Percentiles rank a stretch among this genome's conserved stretches.
phyloP scores from a whole-genome alignment of 1,140 invertebrate species.

The Caenorhabditis brenneri region DNA sequence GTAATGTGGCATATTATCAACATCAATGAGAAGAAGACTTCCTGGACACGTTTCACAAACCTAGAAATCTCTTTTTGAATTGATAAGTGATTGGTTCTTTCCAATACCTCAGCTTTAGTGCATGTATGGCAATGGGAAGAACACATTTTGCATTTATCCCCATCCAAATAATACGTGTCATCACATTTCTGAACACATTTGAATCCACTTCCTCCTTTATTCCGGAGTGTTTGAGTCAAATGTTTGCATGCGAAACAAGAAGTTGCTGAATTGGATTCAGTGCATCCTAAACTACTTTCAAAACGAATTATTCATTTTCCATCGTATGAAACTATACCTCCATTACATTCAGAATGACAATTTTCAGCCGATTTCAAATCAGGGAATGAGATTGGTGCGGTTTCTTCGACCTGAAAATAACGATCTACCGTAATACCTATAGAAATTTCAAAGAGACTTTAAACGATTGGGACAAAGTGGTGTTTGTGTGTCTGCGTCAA shows the following conservation, averaged over 20 bases:
- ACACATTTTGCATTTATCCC: constrained; percentile 67
- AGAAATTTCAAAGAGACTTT: background rate
- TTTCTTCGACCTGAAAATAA: constrained; percentile 55
- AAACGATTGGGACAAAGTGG: background rate
- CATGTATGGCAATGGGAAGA: constrained; percentile 64
- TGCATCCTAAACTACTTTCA: constrained; percentile 36
- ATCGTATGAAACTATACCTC: constrained; percentile 59
- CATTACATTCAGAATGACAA: constrained; percentile 66
- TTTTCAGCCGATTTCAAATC: constrained; percentile 64
- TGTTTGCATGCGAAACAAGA: constrained; percentile 63
- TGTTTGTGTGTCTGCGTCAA: background rate
- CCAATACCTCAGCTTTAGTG: constrained; percentile 59
- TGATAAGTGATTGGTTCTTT: background rate
- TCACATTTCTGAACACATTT: constrained; percentile 66
- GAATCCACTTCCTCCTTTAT: constrained; percentile 66
- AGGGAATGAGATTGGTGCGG: constrained; percentile 59
- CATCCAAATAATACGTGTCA: constrained; percentile 66
- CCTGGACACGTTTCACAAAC: constrained; percentile 67
- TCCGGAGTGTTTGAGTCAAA: constrained; percentile 66
- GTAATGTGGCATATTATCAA: constrained; percentile 62
- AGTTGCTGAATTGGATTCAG: constrained; percentile 51
- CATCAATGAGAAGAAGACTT: constrained; percentile 64
- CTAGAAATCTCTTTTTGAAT: background rate
- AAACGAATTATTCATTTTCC: constrained; percentile 1
- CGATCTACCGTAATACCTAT: constrained; percentile 18